These are phyloP conservation scores for Egretta garzetta DNA, from an alignment of 2,113 vertebrate species.

Conservation along the genomic window DNA sequence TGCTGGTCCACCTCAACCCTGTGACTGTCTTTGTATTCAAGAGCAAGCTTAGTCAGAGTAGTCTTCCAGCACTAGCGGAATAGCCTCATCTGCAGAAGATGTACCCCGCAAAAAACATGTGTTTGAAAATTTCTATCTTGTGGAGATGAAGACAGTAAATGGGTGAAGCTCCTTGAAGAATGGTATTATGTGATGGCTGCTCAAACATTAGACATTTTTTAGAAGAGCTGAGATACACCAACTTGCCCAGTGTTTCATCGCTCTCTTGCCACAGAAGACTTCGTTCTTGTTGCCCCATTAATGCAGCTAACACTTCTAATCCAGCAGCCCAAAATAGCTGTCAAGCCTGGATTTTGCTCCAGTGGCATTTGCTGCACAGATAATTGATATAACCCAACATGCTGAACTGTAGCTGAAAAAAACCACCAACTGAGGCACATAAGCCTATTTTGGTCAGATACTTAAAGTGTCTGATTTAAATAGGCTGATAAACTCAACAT, in stretches of 20 bases:
- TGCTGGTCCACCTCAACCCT: background rate
- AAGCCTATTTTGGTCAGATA: background rate
- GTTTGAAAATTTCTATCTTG: background rate
- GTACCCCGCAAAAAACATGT: background rate
- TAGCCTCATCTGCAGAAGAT: background rate
- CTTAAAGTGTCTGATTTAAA: background rate
- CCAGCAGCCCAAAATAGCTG: constrained; percentile 50
- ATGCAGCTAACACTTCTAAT: constrained; percentile 54
- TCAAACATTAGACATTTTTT: background rate
- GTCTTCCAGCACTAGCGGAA: background rate
- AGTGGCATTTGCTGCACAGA: background rate
- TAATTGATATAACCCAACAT: background rate
- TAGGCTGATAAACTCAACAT: background rate
- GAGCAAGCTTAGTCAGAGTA: background rate
- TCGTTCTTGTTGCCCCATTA: constrained; percentile 18
- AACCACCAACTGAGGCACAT: accelerated
- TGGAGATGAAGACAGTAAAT: background rate
- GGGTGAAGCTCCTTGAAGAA: background rate
- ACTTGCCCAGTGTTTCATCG: background rate
- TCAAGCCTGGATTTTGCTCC: constrained; percentile 17
- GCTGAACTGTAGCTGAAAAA: background rate
- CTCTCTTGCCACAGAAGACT: background rate
- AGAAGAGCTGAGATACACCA: background rate
- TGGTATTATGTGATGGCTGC: background rate
- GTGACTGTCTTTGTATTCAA: background rate